Evolutionary conservation across 92 coral and sea anemone genomes (phyloP).

Genomic region (Porites lobata): DNA sequence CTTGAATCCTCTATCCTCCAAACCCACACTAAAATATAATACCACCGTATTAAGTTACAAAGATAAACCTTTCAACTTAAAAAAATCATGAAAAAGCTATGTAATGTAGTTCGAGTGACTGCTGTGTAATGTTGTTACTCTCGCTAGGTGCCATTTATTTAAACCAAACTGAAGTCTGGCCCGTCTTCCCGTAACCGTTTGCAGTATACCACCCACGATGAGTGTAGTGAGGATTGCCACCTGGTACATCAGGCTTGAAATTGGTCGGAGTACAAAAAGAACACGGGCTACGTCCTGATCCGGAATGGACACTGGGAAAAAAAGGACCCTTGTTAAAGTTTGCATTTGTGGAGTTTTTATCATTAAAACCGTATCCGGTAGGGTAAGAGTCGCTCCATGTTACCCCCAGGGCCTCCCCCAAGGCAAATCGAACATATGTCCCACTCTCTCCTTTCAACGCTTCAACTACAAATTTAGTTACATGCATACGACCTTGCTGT

Average conservation of each 20-base stretch:
- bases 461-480: constrained; percentile 77
- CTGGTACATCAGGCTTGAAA: constrained; percentile 73
- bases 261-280: not conserved
- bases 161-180: constrained; percentile 79
- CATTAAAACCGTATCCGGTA: constrained; percentile 89
- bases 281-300: constrained; percentile 38
- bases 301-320: constrained; percentile 87
- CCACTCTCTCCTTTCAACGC: constrained; percentile 91
- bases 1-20: too few relatives aligned
- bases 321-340: constrained; percentile 76
- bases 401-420: constrained; percentile 84
- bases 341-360: constrained; percentile 48
- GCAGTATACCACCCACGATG: constrained; percentile 17
- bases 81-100: too few relatives aligned
- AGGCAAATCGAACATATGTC: constrained; percentile 64
- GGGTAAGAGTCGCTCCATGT: constrained; percentile 84
- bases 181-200: constrained; percentile 4
- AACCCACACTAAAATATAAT: too few relatives aligned
- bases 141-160: constrained; percentile 33
- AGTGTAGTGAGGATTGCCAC: constrained; percentile 41
- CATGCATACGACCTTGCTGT: constrained; percentile 84
- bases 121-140: too few relatives aligned
- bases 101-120: too few relatives aligned
- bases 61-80: too few relatives aligned
- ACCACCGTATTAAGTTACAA: too few relatives aligned